These are phyloP conservation scores for Heliconius nattereri DNA, from an alignment of 1,140 invertebrate genomes.

Conservation along the genomic window DNA sequence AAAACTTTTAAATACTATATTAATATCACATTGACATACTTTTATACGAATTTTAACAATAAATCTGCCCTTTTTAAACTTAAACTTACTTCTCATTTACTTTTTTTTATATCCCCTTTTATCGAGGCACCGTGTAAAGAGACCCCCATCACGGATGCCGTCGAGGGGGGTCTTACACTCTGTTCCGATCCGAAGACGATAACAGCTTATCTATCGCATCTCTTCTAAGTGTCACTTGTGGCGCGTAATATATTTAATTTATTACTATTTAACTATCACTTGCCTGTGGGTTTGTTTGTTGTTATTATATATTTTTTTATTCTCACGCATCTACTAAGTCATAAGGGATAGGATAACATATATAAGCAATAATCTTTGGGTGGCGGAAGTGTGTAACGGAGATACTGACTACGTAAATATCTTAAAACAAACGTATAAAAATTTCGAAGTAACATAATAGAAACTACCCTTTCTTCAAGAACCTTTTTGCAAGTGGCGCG, in stretches of 20 bases:
- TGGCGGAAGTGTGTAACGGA: no score
- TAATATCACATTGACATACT: not conserved
- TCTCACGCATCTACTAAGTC: no score
- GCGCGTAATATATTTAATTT: slow-evolving; percentile 16
- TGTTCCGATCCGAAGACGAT: slow-evolving; percentile 20
- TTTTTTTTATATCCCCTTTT: not conserved
- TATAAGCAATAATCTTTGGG: no score
- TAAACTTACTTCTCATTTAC: not conserved
- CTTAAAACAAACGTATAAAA: no score
- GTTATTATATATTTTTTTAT: not conserved
- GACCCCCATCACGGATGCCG: not conserved
- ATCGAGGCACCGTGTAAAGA: not conserved
- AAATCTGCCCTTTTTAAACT: not conserved
- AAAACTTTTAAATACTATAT: no score
- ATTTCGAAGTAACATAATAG: no score
- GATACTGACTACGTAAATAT: no score
- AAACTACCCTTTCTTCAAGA: no score
- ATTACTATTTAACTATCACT: not conserved
- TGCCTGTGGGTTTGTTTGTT: not conserved
- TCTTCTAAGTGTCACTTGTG: slow-evolving; percentile 16
- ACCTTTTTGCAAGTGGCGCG: no score
- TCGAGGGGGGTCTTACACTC: not conserved
- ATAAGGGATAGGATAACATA: no score
- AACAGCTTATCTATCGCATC: slow-evolving; percentile 23
- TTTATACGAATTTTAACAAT: not conserved